A percentile compares a stretch with the other conserved stretches of the same genome.
These are phyloP conservation scores for Dolomedes plantarius DNA, from an alignment of 2,888 invertebrate species.

Conservation along the genomic window DNA sequence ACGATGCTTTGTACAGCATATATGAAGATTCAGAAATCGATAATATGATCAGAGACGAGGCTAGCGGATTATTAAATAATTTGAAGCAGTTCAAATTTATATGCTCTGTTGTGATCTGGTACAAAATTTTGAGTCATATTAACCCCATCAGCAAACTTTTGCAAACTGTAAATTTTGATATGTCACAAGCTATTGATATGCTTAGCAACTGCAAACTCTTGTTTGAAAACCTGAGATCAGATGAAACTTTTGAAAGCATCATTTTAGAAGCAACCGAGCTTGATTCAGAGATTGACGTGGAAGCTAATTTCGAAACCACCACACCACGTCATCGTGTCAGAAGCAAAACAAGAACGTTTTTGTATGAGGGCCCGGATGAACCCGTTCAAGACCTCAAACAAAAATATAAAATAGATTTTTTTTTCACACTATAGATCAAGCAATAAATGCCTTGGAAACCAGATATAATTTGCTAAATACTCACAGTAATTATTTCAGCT, in stretches of 20 bases:
- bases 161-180: not conserved
- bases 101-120: not conserved
- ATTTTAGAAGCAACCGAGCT: not conserved
- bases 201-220: not conserved
- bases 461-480: not conserved
- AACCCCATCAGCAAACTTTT: slow-evolving; percentile 5
- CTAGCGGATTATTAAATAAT: not conserved
- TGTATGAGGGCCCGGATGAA: not conserved
- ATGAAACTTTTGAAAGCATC: not conserved
- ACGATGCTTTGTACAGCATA: not conserved
- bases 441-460: not conserved
- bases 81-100: slow-evolving; percentile 15
- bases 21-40: not conserved
- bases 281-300: not conserved
- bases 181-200: not conserved
- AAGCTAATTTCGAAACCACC: not conserved
- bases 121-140: slow-evolving; percentile 9
- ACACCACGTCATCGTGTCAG: not conserved
- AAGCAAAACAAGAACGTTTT: not conserved
- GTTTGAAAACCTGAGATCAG: not conserved
- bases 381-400: not conserved
- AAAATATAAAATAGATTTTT: not conserved
- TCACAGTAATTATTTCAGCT: not conserved
- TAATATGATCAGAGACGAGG: not conserved
- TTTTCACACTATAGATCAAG: not conserved